phyloP scores from a whole-genome alignment of 2,113 vertebrate genomes.

The Bujurquina vittata region DNA sequence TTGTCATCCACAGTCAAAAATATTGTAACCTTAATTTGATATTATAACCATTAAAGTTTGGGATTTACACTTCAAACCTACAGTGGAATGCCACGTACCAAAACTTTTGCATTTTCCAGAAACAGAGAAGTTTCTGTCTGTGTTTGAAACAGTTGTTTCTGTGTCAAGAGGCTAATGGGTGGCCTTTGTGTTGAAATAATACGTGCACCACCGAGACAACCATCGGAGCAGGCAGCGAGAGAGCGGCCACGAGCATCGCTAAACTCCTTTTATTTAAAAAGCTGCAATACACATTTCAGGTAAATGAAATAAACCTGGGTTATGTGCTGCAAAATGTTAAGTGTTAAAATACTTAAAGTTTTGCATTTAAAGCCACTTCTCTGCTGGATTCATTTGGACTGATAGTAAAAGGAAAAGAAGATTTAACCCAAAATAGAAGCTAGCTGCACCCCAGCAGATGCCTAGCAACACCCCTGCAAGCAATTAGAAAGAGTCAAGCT shows the following conservation, averaged over 20 bases:
- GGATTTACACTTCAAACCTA: neutral
- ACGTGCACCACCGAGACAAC: neutral
- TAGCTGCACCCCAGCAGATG: neutral
- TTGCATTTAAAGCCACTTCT: neutral
- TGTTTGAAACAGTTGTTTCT: neutral
- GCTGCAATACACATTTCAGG: neutral
- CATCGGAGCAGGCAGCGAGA: neutral
- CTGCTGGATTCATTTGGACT: neutral
- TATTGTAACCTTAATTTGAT: neutral
- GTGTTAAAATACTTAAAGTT: neutral
- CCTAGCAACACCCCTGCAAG: neutral
- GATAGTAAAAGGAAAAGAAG: neutral
- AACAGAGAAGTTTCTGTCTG: neutral
- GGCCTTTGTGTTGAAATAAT: too few relatives aligned
- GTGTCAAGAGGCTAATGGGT: neutral
- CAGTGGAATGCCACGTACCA: too few relatives aligned
- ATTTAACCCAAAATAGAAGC: neutral
- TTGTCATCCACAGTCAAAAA: neutral
- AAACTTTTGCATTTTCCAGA: neutral
- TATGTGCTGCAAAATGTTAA: neutral
- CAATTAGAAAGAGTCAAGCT: neutral
- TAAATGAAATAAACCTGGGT: neutral
- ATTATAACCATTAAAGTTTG: too few relatives aligned
- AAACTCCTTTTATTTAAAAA: neutral
- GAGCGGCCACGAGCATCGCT: neutral